Evolutionary conservation across 2,888 invertebrate genomes (phyloP), one percentile per base, ranked within the genome.

Genomic region (Drosophila mettleri): DNA sequence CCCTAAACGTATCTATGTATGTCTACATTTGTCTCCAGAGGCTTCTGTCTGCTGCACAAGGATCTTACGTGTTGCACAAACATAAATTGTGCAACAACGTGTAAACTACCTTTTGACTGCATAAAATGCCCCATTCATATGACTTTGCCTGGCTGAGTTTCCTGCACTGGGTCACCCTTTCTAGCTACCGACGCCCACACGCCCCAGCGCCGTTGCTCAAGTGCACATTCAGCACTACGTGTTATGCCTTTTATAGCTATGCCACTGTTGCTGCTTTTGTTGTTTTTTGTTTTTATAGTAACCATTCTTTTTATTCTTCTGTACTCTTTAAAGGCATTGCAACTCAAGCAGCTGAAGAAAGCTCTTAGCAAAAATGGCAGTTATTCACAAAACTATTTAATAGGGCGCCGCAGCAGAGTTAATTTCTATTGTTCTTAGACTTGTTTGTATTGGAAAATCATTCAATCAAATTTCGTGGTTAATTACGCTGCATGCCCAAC

Each of bases 71-170:
- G 88, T 82, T 86, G 81, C 86, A 89, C 83, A 88, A 89, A 78
- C 85, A 87, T 89, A 90, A 90, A 90, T 89, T 88, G 88, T 83
- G 85, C 87, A 89, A 87, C 88, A 88, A 87, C 90, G 90, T 90
- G 90, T 88, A 88, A 90, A 90, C 79, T 87, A 85, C 87, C 80
- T 89, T 88, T 80, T 88, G 88, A 86, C 83, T 89, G 79, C 74
- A 79, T 71, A 71, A 81, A 86, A 80, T 71, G 84, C 78, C 67
- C 69, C 78, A 80, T 78, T 83, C 78, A 76, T 73, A 75, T 71
- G 66, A 67, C 76, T 69, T 55, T 54, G 66, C 55, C 79, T 73
- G 69, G 38, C 72, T 62, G 72, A 45, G 59, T 70, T 67, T 63
- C 64, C 67, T 57, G 41, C 58, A 39, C 61, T 41, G 52, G 39